phyloP scores from a whole-genome alignment of 1,140 invertebrate genomes.

The Drosophila hydei region DNA sequence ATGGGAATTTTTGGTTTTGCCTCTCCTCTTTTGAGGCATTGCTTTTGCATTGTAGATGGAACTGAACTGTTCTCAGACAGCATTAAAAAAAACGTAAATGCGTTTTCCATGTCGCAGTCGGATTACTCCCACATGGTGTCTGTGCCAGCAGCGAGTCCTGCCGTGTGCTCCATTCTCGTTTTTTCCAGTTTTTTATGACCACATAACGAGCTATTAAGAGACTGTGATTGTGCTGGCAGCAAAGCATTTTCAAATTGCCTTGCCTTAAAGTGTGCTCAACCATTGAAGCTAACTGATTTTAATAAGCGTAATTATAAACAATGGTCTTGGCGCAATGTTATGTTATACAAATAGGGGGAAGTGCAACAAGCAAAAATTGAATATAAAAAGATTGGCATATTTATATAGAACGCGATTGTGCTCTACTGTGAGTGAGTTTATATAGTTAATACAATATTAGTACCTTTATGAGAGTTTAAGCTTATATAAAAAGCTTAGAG shows the following conservation, averaged over 20 bases:
- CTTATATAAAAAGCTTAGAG: too few relatives aligned
- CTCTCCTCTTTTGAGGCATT: slow-evolving; percentile 21
- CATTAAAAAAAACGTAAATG: slow-evolving; percentile 44
- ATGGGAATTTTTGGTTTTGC: slow-evolving; percentile 19
- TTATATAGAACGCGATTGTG: too few relatives aligned
- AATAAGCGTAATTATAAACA: not conserved
- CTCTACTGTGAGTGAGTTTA: too few relatives aligned
- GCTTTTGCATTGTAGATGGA: slow-evolving; percentile 32
- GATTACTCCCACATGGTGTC: slow-evolving; percentile 28
- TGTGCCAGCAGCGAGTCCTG: not conserved
- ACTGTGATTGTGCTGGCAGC: slow-evolving; percentile 1
- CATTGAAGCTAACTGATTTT: not conserved
- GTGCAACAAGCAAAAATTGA: too few relatives aligned
- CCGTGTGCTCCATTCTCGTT: slow-evolving; percentile 6
- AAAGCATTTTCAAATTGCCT: slow-evolving; percentile 16
- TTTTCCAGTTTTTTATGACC: slow-evolving; percentile 16
- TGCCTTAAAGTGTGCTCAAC: not conserved
- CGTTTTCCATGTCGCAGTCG: slow-evolving; percentile 55
- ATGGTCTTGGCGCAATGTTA: too few relatives aligned
- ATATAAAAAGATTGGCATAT: too few relatives aligned
- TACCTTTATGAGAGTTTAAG: too few relatives aligned
- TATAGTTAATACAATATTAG: too few relatives aligned
- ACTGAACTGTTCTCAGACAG: slow-evolving; percentile 11
- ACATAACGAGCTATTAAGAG: slow-evolving; percentile 35
- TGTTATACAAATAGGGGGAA: too few relatives aligned